These are phyloP conservation scores for Lonchura striata DNA, from an alignment of 2,113 vertebrate genomes.

Conservation along the genomic window DNA sequence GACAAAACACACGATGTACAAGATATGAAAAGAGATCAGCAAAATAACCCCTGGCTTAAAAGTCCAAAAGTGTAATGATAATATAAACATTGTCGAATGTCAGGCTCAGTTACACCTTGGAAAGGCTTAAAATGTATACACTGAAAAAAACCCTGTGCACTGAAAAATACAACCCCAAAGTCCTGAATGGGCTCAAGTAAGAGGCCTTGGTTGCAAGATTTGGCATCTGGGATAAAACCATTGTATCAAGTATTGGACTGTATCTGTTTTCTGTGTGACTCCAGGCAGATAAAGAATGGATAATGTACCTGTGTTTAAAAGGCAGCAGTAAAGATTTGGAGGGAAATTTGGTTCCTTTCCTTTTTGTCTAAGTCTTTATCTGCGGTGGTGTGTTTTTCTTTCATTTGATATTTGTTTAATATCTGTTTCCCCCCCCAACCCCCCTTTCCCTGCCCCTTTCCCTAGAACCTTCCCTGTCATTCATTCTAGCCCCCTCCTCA, in stretches of 20 bases:
- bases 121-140: background rate
- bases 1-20: background rate
- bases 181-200: background rate
- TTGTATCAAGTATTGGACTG: background rate
- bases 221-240: background rate
- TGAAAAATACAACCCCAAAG: background rate
- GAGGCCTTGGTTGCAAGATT: background rate
- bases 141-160: background rate
- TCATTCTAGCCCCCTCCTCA: no score
- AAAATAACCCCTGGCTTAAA: conserved; percentile 43
- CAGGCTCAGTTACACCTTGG: background rate
- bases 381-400: no score
- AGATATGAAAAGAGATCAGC: conserved; percentile 32
- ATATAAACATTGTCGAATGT: conserved; percentile 5
- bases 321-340: background rate
- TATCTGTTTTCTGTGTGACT: background rate
- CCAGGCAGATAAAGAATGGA: background rate
- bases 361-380: background rate
- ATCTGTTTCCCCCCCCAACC: no score
- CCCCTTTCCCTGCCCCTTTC: no score
- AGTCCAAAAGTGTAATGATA: conserved; percentile 6
- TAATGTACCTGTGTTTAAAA: background rate
- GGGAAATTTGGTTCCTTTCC: background rate
- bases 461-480: no score
- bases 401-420: no score